phyloP scores from a whole-genome alignment of 2,888 invertebrate genomes.

The Rhagonycha fulva region DNA sequence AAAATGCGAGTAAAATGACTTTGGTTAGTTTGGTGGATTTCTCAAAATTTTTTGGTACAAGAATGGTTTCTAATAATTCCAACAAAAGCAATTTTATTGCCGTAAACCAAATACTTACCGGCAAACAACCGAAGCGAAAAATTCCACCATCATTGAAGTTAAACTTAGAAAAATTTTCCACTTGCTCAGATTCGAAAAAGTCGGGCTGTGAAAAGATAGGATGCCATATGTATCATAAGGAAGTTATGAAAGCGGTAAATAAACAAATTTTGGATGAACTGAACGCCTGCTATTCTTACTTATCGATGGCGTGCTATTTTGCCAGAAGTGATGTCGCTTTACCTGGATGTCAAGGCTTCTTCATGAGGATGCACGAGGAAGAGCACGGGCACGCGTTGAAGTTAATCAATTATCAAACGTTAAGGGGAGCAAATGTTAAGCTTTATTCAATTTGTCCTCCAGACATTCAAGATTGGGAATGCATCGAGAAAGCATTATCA shows the following conservation, averaged over 20 bases:
- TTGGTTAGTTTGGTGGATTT: background rate
- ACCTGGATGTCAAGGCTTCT: conserved; percentile 54
- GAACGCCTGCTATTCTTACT: conserved; percentile 63
- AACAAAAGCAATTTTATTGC: background rate
- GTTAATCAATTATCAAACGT: conserved; percentile 56
- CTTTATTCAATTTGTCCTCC: conserved; percentile 47
- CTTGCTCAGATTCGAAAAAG: background rate
- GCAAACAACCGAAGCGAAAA: background rate
- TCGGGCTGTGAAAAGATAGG: background rate
- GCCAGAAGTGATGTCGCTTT: conserved; percentile 56
- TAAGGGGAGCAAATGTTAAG: conserved; percentile 55
- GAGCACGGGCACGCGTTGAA: conserved; percentile 56
- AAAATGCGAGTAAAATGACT: background rate
- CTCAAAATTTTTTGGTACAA: background rate
- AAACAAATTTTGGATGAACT: conserved; percentile 63
- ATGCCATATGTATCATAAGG: conserved; percentile 51
- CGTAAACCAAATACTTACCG: background rate
- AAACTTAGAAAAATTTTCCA: background rate
- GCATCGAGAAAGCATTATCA: conserved; percentile 53
- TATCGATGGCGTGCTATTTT: conserved; percentile 63
- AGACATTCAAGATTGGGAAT: conserved; percentile 51
- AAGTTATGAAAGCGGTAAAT: conserved; percentile 59
- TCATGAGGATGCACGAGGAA: conserved; percentile 58
- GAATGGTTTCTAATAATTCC: background rate
- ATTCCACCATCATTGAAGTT: background rate